Conservation (phyloP, 2,113 vertebrate species). For the Gorsachius goisagi region DNA sequence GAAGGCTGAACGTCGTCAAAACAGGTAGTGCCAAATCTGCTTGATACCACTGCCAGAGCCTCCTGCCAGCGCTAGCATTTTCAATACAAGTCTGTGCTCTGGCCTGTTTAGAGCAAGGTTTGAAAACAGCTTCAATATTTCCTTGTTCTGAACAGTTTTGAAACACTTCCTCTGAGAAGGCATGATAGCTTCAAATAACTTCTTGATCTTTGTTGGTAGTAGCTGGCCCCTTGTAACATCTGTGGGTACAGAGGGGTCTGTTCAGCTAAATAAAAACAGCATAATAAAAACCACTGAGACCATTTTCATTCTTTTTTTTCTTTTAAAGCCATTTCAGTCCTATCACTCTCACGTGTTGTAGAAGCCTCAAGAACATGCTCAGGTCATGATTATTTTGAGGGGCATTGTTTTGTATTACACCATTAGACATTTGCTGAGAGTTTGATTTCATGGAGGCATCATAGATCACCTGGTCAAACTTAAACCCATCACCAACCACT, state of each 20-base stretch:
- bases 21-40: background rate
- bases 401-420: background rate
- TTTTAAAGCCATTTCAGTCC: background rate
- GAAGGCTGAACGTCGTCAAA: background rate
- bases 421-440: background rate
- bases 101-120: background rate
- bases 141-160: background rate
- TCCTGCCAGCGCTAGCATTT: background rate
- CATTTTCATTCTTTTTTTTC: background rate
- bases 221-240: background rate
- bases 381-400: fast-evolving
- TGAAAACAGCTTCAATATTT: background rate
- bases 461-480: background rate
- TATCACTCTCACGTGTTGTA: background rate
- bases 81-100: background rate
- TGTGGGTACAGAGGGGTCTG: background rate
- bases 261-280: background rate
- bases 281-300: background rate
- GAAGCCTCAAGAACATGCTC: background rate
- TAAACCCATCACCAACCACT: background rate
- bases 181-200: background rate
- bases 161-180: background rate
- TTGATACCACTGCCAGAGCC: background rate
- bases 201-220: background rate
- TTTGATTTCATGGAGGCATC: background rate